Conservation (phyloP, 2,888 invertebrate genomes). For the Dastarcus helophoroides region DNA sequence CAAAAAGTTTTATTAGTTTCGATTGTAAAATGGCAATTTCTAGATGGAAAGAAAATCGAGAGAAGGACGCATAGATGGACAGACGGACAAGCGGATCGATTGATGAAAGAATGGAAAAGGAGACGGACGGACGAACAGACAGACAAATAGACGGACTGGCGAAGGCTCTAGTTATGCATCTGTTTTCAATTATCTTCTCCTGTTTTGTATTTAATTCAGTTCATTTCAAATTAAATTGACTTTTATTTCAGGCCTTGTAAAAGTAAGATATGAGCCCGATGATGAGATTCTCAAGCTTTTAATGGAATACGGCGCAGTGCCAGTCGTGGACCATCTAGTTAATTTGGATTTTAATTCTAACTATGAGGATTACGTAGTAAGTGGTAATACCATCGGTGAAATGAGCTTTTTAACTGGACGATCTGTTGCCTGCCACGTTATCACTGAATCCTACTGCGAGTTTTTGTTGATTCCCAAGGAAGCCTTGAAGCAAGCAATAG, state of each 20-base stretch:
- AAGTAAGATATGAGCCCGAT: conserved; percentile 14
- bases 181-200: too few relatives aligned
- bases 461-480: background rate
- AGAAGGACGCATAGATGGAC: too few relatives aligned
- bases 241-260: conserved; percentile 13
- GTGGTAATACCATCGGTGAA: conserved; percentile 3
- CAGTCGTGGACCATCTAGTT: conserved; percentile 1
- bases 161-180: too few relatives aligned
- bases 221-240: too few relatives aligned
- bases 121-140: too few relatives aligned
- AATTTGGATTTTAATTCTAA: background rate
- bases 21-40: too few relatives aligned
- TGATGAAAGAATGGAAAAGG: too few relatives aligned
- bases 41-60: too few relatives aligned
- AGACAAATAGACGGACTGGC: too few relatives aligned
- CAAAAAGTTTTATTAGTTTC: too few relatives aligned
- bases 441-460: conserved; percentile 1
- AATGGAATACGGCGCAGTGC: conserved; percentile 3
- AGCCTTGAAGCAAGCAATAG: background rate
- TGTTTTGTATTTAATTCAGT: too few relatives aligned
- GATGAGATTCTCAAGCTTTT: conserved; percentile 16
- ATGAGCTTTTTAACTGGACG: conserved; percentile 3
- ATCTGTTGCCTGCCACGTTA: background rate
- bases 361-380: conserved; percentile 2
- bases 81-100: too few relatives aligned